Conservation (phyloP, 2,797 vertebrate genomes). For the Onychomys leucogaster region DNA sequence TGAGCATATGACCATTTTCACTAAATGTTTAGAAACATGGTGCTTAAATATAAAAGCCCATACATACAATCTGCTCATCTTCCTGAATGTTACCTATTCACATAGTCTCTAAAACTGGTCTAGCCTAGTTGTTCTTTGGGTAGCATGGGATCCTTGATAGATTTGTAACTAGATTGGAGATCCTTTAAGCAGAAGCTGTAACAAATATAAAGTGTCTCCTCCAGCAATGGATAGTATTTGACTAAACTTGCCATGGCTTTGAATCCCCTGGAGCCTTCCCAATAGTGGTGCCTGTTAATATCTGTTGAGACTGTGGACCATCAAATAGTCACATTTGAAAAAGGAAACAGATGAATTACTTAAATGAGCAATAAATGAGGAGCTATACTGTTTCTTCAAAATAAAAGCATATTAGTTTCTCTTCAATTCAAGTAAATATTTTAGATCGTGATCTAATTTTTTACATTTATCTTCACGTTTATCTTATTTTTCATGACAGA, state of each 20-base stretch:
- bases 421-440: not conserved
- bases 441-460: not conserved
- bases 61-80: not conserved
- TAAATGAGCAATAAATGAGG: not conserved
- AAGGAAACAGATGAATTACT: not conserved
- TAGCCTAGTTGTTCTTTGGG: not conserved
- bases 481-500: not conserved
- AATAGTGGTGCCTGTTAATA: not conserved
- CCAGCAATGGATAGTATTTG: not conserved
- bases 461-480: not conserved
- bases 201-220: not conserved
- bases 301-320: not conserved
- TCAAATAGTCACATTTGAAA: not conserved
- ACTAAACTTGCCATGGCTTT: not conserved
- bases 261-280: not conserved
- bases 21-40: not conserved
- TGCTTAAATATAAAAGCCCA: not conserved
- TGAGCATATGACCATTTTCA: not conserved
- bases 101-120: not conserved
- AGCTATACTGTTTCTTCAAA: not conserved
- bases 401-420: not conserved
- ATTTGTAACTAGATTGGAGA: not conserved
- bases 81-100: not conserved
- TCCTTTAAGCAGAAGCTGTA: not conserved
- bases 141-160: not conserved